phyloP scores from a whole-genome alignment of 1,140 invertebrate species.

The Aphaenogaster floridana region DNA sequence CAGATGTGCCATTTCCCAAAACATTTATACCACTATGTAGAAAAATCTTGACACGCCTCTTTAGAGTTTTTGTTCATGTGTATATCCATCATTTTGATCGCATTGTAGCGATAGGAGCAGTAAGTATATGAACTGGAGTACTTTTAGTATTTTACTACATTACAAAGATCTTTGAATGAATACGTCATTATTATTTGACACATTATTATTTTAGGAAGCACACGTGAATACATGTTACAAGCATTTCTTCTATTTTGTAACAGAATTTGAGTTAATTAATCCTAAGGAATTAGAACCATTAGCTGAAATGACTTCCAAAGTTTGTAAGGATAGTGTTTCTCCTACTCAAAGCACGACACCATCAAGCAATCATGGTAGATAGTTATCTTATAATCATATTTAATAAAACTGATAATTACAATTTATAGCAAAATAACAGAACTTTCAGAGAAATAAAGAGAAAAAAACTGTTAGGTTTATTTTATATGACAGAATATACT shows the following conservation, averaged over 20 bases:
- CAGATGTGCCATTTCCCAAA: conserved; percentile 96
- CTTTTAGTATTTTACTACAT: conserved; percentile 9
- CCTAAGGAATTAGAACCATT: conserved; percentile 96
- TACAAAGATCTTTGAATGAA: neutral
- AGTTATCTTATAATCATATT: conserved; percentile 68
- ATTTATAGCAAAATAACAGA: conserved; percentile 16
- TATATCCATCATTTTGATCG: conserved; percentile 99
- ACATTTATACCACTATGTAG: conserved; percentile 93
- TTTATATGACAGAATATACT: neutral
- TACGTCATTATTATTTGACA: conserved; percentile 77
- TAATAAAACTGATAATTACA: conserved; percentile 18
- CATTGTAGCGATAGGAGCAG: conserved; percentile 95
- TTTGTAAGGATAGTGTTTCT: conserved; percentile 88
- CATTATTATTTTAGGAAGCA: conserved; percentile 91
- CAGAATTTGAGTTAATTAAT: conserved; percentile 95
- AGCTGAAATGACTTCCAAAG: conserved; percentile 91
- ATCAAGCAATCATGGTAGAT: conserved; percentile 78
- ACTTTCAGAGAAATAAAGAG: neutral
- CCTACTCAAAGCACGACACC: conserved; percentile 73
- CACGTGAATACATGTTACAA: conserved; percentile 99
- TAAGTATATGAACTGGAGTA: conserved; percentile 87
- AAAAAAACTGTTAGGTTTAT: neutral
- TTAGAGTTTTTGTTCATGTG: conserved; percentile 98
- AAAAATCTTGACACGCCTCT: conserved; percentile 96
- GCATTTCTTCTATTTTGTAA: conserved; percentile 98